Evolutionary conservation across 2,797 vertebrate species (phyloP), one percentile per base, ranked within the genome.

Genomic region (Lepus townsendii): DNA sequence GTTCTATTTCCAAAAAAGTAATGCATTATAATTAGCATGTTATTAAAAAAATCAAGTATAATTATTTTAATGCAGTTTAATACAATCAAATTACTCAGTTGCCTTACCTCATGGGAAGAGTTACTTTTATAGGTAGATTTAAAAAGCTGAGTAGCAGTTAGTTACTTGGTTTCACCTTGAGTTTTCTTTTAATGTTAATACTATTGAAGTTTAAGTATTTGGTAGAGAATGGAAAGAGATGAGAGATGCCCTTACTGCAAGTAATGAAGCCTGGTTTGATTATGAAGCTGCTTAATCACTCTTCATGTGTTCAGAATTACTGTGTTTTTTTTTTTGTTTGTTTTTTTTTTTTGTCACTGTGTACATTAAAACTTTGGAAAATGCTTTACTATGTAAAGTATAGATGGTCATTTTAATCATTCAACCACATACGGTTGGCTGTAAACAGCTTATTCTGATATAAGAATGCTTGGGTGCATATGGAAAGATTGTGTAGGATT

Each of bases 361-460:
- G 97, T 98, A 98, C 97, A 94, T 98, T 98, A 97, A 98, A 96
- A 96, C 93, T 97, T 98, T 96, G 97, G 97, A 93, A 98, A 96
- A 97, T 98, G 97, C 98, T 98, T 98, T 98, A 98, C 98, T 97
- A 96, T 98, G 98, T 98, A 98, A 98, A 98, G 98, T 98, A 98
- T 98, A 97, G 96, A 96, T 96, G 96, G 96, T 97, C 97, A 97
- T 98, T 98, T 98, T 98, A 97, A 98, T 98, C 91, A 96, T 97
- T 97, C 97, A 98, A 63, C 98, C 98, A 98, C 96, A 35, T 97
- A 94, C 87, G 95, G 96, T 98, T 98, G 98, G 90, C 98, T 98
- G 88, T 97, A 97, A 98, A 96, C 97, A 97, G 96, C 96, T 97
- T 97, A 98, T 97, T 98, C 97, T 97, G 96, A 96, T 98, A 95